Evolutionary conservation across 2,888 invertebrate genomes (phyloP).

Genomic region (Anarsia innoxiella): DNA sequence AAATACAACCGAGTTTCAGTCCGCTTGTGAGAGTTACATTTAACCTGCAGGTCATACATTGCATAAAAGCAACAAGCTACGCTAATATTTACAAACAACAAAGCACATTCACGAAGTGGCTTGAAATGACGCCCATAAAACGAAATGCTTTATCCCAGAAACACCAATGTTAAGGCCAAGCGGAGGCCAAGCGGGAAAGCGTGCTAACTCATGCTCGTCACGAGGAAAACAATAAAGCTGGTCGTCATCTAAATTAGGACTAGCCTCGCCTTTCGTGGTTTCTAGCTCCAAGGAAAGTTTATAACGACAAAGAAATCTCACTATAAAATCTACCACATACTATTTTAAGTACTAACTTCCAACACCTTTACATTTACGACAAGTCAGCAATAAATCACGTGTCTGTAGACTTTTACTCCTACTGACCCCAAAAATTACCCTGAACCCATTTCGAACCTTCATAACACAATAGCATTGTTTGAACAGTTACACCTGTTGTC

Average conservation of each 20-base stretch:
- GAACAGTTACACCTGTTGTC: constrained; percentile 30
- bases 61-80: constrained; percentile 3
- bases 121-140: constrained; percentile 20
- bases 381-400: too few relatives aligned
- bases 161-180: constrained; percentile 24
- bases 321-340: too few relatives aligned
- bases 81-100: constrained; percentile 10
- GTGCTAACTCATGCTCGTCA: constrained; percentile 21
- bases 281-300: not conserved
- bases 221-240: constrained; percentile 29
- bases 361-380: too few relatives aligned
- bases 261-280: constrained; percentile 26
- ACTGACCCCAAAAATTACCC: too few relatives aligned
- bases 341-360: too few relatives aligned
- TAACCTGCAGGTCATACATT: constrained; percentile 5
- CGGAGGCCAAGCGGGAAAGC: constrained; percentile 27
- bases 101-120: constrained; percentile 6
- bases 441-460: too few relatives aligned
- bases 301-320: too few relatives aligned
- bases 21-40: constrained; percentile 7
- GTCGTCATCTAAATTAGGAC: constrained; percentile 27
- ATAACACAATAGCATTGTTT: too few relatives aligned
- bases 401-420: too few relatives aligned
- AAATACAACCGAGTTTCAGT: too few relatives aligned
- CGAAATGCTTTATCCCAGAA: constrained; percentile 26